Evolutionary conservation across 2,113 vertebrate genomes (phyloP), one percentile per base, ranked within the genome.

Genomic region (Podilymbus podiceps): DNA sequence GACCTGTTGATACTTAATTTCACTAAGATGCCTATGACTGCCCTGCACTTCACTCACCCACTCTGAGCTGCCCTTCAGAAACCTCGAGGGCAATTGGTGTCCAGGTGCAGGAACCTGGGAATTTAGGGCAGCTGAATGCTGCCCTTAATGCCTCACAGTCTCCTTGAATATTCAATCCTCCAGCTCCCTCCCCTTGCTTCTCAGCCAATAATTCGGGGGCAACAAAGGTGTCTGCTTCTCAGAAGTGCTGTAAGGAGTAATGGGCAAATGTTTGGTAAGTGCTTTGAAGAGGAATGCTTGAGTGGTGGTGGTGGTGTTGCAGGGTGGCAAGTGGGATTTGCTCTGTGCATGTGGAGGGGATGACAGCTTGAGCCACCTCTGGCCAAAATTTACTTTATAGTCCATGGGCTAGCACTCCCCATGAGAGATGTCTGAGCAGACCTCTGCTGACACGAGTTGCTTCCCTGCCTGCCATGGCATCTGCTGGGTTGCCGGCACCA

Each of bases 161-260:
- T 1, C 20, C 56, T 73, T 89, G 52, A 88, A 71, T 93, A 81
- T 90, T 92, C 89, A 90, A 79, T 81, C 60, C 42, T 96, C 19
- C 82, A 72, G 66, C 78, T 85, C 53, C 31, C 40, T 84, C 28
- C 24, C 53, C 83, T 92, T 49, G 38, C 20, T 49, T 92, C 47
- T 28, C 67, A 66, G 75, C 16, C 38, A 59, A 56, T 81, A 88
- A 86, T 93, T 40, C 49, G 56, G 42, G 83, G 24, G 47, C 89
- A 89, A 87, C 47, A 78, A 69, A 92, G n/a, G 53, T 91, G 62
- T 63, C 90, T 93, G 58, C 53, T 79, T 86, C 84, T 92, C 40
- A 87, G 86, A 95, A 94, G n/a, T 58, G 24, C 50, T 87, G 84
- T 31, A 27, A 63, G 53, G 44, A 83, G 88, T 89, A 95, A 66